phyloP scores from a whole-genome alignment of 2,113 vertebrate genomes.

The Pungitius pungitius region DNA sequence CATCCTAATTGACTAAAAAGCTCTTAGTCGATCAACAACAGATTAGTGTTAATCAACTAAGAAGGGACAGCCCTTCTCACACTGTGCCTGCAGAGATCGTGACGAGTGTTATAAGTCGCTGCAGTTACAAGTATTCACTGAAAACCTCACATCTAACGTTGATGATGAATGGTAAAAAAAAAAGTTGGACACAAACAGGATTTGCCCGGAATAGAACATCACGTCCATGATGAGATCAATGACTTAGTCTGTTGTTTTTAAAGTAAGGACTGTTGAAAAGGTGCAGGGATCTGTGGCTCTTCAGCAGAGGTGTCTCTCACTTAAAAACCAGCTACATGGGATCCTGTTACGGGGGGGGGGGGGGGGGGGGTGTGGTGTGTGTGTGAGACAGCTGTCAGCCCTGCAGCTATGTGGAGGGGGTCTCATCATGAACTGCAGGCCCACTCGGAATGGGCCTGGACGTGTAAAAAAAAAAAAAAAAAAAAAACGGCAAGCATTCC shows the following conservation, averaged over 20 bases:
- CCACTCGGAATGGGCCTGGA: slow-evolving; percentile 28
- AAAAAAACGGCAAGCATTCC: slow-evolving; percentile 28
- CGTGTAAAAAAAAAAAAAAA: slow-evolving; percentile 51
- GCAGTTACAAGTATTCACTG: not conserved
- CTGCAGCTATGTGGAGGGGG: slow-evolving; percentile 36
- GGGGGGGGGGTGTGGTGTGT: slow-evolving; percentile 39
- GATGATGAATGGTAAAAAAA: not conserved
- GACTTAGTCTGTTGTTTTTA: slow-evolving; percentile 17
- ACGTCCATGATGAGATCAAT: slow-evolving; percentile 9
- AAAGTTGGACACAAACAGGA: not conserved
- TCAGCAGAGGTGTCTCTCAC: slow-evolving; percentile 37
- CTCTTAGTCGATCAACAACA: not conserved
- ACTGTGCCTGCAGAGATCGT: slow-evolving; percentile 1
- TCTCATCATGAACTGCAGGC: slow-evolving; percentile 35
- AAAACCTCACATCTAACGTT: not conserved
- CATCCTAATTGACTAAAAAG: not conserved
- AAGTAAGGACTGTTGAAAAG: slow-evolving; percentile 7
- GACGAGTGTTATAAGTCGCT: slow-evolving; percentile 8
- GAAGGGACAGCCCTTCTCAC: not conserved
- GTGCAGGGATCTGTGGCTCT: slow-evolving; percentile 25
- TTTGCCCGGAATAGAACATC: not conserved
- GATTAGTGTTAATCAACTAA: not conserved
- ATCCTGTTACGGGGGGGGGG: slow-evolving; percentile 62
- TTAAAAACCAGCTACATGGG: slow-evolving; percentile 45
- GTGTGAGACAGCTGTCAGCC: slow-evolving; percentile 68